Evolutionary conservation across 2,888 invertebrate genomes (phyloP), one percentile per base, ranked within the genome.

Genomic region (Idaea aversata): DNA sequence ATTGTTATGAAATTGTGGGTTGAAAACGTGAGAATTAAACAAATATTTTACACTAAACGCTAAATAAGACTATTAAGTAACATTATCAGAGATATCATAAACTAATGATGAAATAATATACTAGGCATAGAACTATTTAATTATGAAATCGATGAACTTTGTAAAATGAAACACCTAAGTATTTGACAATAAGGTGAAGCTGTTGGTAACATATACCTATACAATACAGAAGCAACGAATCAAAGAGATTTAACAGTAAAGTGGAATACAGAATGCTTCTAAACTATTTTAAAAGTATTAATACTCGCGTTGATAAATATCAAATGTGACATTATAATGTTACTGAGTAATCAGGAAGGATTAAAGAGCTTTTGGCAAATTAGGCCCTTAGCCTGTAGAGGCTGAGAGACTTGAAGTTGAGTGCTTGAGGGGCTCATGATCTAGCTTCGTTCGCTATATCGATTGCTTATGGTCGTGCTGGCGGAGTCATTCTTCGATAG

Each of bases 1-100:
- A 63, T 60, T 34, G 67, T 68, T 70, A 66, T 70, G 70, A 67
- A 70, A 70, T 57, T 59, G 65, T 70, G 68, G 63, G 63, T 66
- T 66, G 67, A 64, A 63, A 70, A 70, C 70, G 62, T 62, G 70
- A 62, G 67, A 67, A 64, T 47, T 10, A 13, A 47, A 47, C 7
- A 10, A 47, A 47, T 47, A 6, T 25, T 47, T 0, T 47, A 47
- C 47, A 47, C 47, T 47, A 47, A 47, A 47, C 47, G 47, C 47
- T 47, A 47, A 47, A 47, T 6, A 13, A 47, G 3, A 13, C 47
- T 47, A 47, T 47, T 47, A 47, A 47, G 47, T 47, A 47, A 47
- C 47, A 47, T 47, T 47, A 47, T 47, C 47, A 47, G 7, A 10
- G 5, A 47, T 10, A 47, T 47, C 47, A 0, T 47, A 47, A 47